Evolutionary conservation across 1,140 invertebrate species (phyloP), one percentile per base, ranked within the genome.

Genomic region (Thereuonema tuberculata): DNA sequence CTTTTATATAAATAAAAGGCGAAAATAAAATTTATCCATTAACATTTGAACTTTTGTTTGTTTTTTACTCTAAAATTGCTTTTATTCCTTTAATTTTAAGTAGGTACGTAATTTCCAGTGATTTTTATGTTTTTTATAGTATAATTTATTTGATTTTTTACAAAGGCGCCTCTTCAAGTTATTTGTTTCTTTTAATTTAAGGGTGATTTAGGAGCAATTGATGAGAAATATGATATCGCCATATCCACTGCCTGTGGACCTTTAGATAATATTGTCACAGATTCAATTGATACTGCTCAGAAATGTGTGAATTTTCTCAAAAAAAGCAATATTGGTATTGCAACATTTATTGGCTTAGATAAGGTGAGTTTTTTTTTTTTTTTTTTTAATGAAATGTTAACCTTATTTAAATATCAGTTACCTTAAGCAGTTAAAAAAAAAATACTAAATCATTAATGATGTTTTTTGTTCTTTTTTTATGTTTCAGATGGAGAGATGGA

Each of bases 191-290:
- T 64, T 67, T 43, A 53, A 62, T 64, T 70, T 56, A 63, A 91
- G 87, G 93, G 94, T 52, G 93, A 98, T 73, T 77, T 99, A n/a
- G 96, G 94, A 31, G 92, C 82, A 0, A 96, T 99, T 65, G 88
- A 96, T 74, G 74, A 76, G 24, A 93, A 93, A 73, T 99, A 93
- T 73, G 95, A 99, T 71, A 81, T 96, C 0, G 96, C 95, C 1
- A 83, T 98, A 65, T 97, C 93, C 0, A 97, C 93, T 0, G 92
- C 92, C 15, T 96, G 90, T 72, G 86, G 88, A 0, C 76, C 83
- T 0, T 71, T 98, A 0, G 93, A 99, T 68, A 86, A 94, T 67
- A 90, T 98, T 62, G 84, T 99, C 1, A 89, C 93, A 0, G 94
- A 98, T 66, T 86, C 80, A 0, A 85, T 93, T 0, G 76, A 84